phyloP scores from a whole-genome alignment of 2,797 vertebrate species.

The Carduelis carduelis region DNA sequence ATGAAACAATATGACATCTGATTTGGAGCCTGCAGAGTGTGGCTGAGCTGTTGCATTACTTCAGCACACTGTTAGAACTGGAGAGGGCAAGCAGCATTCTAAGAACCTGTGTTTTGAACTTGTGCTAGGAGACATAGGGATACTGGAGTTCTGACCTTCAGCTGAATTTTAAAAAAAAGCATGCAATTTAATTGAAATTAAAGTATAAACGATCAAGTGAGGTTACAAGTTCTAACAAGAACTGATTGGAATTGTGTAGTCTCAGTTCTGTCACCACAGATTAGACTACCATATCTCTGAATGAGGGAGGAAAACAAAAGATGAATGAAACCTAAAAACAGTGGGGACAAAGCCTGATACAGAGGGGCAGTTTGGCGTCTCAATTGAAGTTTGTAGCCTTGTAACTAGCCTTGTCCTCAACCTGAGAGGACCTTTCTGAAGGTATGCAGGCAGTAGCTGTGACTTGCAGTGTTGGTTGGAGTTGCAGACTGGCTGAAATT shows the following conservation, averaged over 20 bases:
- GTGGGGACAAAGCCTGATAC: not conserved
- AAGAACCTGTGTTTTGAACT: not conserved
- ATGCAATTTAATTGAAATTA: not conserved
- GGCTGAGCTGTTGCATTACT: not conserved
- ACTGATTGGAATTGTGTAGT: not conserved
- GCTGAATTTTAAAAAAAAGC: not conserved
- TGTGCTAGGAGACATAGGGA: not conserved
- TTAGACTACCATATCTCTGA: not conserved
- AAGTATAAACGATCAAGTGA: not conserved
- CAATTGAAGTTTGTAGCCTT: not conserved
- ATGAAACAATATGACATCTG: not conserved
- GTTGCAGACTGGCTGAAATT: not conserved
- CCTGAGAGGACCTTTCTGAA: not conserved
- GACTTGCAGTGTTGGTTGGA: not conserved
- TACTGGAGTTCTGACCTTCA: not conserved
- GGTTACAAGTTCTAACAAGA: not conserved
- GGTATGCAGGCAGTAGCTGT: not conserved
- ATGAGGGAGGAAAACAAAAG: not conserved
- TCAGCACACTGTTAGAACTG: not conserved
- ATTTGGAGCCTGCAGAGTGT: not conserved
- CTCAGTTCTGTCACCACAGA: accelerated
- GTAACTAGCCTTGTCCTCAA: not conserved
- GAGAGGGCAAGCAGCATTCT: not conserved
- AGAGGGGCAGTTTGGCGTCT: not conserved
- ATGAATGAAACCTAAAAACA: not conserved